These are phyloP conservation scores for Malacoraja senta DNA, from an alignment of 2,797 vertebrate genomes.

Conservation along the genomic window DNA sequence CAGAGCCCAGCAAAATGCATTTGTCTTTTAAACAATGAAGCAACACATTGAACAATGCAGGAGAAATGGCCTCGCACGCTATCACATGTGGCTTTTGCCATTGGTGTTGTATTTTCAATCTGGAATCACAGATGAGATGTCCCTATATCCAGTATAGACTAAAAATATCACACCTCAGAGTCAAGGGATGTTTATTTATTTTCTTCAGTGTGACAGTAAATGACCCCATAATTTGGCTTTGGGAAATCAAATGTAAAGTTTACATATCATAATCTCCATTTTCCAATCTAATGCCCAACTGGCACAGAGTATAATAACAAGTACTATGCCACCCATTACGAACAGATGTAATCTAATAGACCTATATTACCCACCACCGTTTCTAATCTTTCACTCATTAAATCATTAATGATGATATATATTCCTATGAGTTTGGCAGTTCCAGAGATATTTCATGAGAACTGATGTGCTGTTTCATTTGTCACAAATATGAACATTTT, in stretches of 20 bases:
- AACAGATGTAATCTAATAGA: conserved; percentile 25
- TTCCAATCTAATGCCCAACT: background rate
- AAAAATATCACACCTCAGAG: background rate
- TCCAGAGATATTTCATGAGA: background rate
- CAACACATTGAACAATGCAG: background rate
- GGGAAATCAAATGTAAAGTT: background rate
- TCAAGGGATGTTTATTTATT: background rate
- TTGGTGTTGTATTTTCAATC: background rate
- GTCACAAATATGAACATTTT: background rate
- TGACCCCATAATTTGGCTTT: background rate
- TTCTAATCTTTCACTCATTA: conserved; percentile 24
- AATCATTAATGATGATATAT: conserved; percentile 18
- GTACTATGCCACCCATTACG: conserved; percentile 9
- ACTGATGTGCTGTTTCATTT: background rate
- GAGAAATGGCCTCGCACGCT: background rate
- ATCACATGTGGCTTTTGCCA: background rate
- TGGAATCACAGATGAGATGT: too few relatives aligned
- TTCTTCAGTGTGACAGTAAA: background rate
- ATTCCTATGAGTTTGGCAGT: background rate
- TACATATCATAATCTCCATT: background rate
- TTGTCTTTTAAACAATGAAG: background rate
- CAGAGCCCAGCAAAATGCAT: background rate
- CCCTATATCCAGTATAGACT: background rate
- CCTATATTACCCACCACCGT: background rate
- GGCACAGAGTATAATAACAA: background rate